Evolutionary conservation across 2,888 invertebrate genomes (phyloP).

Genomic region (Nomada hirtipes): DNA sequence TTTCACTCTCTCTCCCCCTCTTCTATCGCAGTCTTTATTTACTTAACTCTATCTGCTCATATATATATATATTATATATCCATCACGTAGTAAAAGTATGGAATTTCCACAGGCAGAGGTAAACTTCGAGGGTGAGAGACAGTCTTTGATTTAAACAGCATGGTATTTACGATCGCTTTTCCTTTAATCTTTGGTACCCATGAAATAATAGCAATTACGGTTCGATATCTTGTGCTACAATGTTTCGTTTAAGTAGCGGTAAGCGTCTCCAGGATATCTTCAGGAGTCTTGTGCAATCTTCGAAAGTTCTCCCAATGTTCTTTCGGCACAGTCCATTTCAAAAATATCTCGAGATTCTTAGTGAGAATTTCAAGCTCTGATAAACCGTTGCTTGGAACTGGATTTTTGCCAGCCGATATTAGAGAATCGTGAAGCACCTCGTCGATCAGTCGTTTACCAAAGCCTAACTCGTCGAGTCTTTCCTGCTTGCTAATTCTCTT

Average conservation of each 20-base stretch:
- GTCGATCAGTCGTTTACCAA: slow-evolving; percentile 91
- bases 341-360: slow-evolving; percentile 90
- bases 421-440: slow-evolving; percentile 92
- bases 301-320: slow-evolving; percentile 91
- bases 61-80: background rate
- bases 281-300: slow-evolving; percentile 90
- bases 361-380: slow-evolving; percentile 88
- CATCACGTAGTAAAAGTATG: background rate
- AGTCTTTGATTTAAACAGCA: slow-evolving; percentile 28
- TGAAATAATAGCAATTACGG: background rate
- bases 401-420: slow-evolving; percentile 89
- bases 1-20: background rate
- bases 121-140: background rate
- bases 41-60: background rate
- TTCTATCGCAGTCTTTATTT: background rate
- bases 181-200: slow-evolving; percentile 24
- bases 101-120: background rate
- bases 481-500: slow-evolving; percentile 94
- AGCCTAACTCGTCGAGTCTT: slow-evolving; percentile 91
- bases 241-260: slow-evolving; percentile 83
- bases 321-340: slow-evolving; percentile 93
- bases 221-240: background rate
- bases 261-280: slow-evolving; percentile 91
- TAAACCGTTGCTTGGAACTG: slow-evolving; percentile 86
- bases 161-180: background rate